Conservation (phyloP, 2,113 vertebrate genomes). For the Etheostoma cragini region DNA sequence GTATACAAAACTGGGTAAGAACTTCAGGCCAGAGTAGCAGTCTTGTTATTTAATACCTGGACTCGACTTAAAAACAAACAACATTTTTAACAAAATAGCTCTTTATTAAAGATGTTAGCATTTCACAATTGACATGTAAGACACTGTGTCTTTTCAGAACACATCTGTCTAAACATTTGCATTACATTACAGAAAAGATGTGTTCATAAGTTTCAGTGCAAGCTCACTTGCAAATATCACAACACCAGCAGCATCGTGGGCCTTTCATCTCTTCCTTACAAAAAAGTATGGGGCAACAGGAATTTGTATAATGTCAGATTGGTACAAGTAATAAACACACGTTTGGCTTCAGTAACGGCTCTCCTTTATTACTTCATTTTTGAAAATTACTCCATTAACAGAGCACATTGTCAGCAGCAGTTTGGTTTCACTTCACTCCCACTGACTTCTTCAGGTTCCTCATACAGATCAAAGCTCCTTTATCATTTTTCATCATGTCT, state of each 20-base stretch:
- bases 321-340: constrained; percentile 1
- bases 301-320: not conserved
- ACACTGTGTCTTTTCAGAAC: not conserved
- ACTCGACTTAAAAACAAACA: not conserved
- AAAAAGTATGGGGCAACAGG: not conserved
- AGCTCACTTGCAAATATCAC: not conserved
- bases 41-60: not conserved
- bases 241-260: not conserved
- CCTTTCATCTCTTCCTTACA: not conserved
- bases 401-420: not conserved
- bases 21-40: not conserved
- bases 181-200: constrained; percentile 3
- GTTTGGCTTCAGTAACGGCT: not conserved
- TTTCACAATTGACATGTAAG: constrained; percentile 17
- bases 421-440: constrained; percentile 48
- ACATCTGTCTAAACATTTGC: not conserved
- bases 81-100: constrained; percentile 48
- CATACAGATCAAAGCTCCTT: constrained; percentile 88
- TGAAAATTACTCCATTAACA: not conserved
- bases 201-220: not conserved
- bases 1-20: not conserved
- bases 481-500: constrained; percentile 72
- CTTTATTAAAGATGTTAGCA: constrained; percentile 39
- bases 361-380: constrained; percentile 6
- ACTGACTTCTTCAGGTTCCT: constrained; percentile 86